Conservation (phyloP, 2,113 vertebrate genomes). For the Charadrius vociferus region DNA sequence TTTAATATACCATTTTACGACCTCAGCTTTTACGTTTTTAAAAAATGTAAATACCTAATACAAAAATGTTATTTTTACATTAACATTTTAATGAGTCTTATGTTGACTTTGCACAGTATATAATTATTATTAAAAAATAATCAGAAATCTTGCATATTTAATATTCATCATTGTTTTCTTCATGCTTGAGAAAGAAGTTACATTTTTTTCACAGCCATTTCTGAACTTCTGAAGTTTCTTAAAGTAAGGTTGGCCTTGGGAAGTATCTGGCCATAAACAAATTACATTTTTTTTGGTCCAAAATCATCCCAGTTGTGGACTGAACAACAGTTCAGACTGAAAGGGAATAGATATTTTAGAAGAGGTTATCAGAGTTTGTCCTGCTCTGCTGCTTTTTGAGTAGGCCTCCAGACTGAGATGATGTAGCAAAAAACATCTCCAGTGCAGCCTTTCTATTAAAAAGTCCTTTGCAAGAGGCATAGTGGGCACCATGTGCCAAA, state of each 20-base stretch:
- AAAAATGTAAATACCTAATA: conserved; percentile 43
- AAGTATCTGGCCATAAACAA: not conserved
- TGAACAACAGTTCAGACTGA: not conserved
- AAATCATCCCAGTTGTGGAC: not conserved
- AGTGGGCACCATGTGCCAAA: not conserved
- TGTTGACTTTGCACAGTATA: conserved; percentile 45
- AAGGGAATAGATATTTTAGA: not conserved
- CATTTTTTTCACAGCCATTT: not conserved
- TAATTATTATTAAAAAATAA: conserved; percentile 44
- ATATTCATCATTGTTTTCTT: conserved; percentile 45
- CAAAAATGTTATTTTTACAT: conserved; percentile 60
- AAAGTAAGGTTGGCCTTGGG: not conserved
- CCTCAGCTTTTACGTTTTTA: not conserved
- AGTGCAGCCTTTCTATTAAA: not conserved
- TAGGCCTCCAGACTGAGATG: not conserved
- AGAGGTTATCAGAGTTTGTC: not conserved
- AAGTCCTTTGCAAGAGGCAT: not conserved
- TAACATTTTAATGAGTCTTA: conserved; percentile 62
- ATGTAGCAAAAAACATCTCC: not conserved
- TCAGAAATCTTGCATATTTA: conserved; percentile 3
- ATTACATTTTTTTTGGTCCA: not conserved
- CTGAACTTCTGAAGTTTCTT: not conserved
- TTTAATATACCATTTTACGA: not conserved
- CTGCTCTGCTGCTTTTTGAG: not conserved
- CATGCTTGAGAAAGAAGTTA: not conserved